Percentiles rank a stretch among this genome's conserved stretches.
Evolutionary conservation across 2,113 vertebrate species (phyloP).

Genomic region (Puntigrus tetrazona): DNA sequence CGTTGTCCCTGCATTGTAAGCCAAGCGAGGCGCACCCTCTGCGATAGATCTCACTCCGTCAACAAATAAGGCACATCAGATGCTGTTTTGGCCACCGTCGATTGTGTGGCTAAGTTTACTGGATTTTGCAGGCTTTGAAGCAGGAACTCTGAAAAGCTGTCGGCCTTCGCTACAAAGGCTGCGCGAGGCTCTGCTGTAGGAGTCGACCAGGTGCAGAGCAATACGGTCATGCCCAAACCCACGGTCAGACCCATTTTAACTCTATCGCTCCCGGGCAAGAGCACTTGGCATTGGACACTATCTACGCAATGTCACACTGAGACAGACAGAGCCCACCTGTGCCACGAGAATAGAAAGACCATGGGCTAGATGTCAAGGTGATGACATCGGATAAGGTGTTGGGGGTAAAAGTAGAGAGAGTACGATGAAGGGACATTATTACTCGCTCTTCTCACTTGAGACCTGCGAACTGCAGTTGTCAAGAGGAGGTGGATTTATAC

Average conservation of each 20-base stretch:
- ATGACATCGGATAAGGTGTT: not conserved
- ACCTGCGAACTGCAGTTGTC: not conserved
- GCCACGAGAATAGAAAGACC: slow-evolving; percentile 55
- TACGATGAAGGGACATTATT: not conserved
- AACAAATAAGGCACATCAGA: slow-evolving; percentile 82
- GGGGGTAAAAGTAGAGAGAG: not conserved
- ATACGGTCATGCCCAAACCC: slow-evolving; percentile 71
- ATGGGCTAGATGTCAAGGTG: slow-evolving; percentile 57
- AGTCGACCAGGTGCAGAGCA: slow-evolving; percentile 73
- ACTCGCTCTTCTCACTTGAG: not conserved
- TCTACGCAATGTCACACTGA: slow-evolving; percentile 56
- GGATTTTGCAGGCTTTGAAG: slow-evolving; percentile 74
- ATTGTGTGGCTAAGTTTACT: slow-evolving; percentile 72
- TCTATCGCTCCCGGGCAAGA: slow-evolving; percentile 48
- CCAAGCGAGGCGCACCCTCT: slow-evolving; percentile 71
- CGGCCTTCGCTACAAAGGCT: slow-evolving; percentile 42
- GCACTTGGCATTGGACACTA: slow-evolving; percentile 60
- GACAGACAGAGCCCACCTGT: slow-evolving; percentile 62
- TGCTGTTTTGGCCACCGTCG: slow-evolving; percentile 76
- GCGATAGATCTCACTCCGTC: slow-evolving; percentile 76
- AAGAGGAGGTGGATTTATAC: not conserved
- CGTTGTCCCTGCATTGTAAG: slow-evolving; percentile 63
- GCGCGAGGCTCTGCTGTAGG: slow-evolving; percentile 54
- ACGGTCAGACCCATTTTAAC: slow-evolving; percentile 41
- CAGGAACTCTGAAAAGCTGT: slow-evolving; percentile 55